Base-by-base conservation (phyloP, 2,797 vertebrate genomes). In the Distichodus sexfasciatus region DNA sequence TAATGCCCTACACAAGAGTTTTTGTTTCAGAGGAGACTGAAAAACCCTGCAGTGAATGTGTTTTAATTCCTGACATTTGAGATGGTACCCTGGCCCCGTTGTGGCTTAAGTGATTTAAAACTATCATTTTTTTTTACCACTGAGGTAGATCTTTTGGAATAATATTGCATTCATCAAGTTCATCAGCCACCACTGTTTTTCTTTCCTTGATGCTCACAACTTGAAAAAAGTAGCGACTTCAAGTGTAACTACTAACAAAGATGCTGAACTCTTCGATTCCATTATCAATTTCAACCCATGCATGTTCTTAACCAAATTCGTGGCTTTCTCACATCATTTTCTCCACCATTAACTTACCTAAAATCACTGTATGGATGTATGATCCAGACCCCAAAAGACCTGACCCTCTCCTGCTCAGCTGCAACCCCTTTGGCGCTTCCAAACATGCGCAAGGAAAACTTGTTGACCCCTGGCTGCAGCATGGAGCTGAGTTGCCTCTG, bases 341-440 rank as follows among this genome's bases (percentile, higher is more conserved):
- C 19, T 54, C 17, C 54, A 21, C 46, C 17, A 28, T 11, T 62
- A 47, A 68, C 68, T 86, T 89, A 93, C 96, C 96, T 95, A 93
- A 98, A 98, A 83, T 98, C 94, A 87, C 96, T 98, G 92, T 98
- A 97, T 5, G 96, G 96, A 76, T 97, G 96, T 76, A 98, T 96
- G 83, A 98, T 95, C 94, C 96, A 98, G 76, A 91, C 79, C 15
- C 96, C 95, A 59, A 94, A 94, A 35, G 95, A 95, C 76, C 92
- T 95, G 71, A 98, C 93, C 76, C 96, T 86, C 48, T 92, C 93
- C 84, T 97, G 94, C 72, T 98, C 96, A 3, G 93, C 92, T 70
- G 94, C 94, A 55, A 98, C 94, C 6, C 95, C 96, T 79, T 94
- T 95, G 73, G 96, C 95, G 79, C 96, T 98, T 53, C 96, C 96